Evolutionary conservation across 2,113 vertebrate genomes (phyloP).

Genomic region (Psophia crepitans): DNA sequence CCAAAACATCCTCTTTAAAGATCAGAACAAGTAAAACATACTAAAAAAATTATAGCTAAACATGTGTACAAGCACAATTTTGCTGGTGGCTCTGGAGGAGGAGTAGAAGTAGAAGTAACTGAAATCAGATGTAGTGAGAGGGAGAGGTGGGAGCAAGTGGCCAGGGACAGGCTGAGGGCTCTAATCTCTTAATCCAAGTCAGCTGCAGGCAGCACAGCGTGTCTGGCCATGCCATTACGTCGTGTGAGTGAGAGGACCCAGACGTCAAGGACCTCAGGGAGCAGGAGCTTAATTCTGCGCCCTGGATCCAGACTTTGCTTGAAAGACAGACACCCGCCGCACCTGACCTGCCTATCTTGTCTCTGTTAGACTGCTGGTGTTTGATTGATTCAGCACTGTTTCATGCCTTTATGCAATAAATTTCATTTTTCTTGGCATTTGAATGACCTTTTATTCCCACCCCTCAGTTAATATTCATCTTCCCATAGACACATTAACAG

Average conservation of each 20-base stretch:
- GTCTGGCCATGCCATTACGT: not conserved
- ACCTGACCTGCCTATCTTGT: not conserved
- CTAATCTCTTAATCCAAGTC: not conserved
- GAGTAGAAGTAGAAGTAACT: not conserved
- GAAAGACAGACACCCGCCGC: not conserved
- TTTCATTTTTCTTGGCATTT: conserved; percentile 18
- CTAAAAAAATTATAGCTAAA: not conserved
- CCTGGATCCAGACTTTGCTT: not conserved
- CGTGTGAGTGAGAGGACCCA: not conserved
- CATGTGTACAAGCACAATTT: rapidly evolving
- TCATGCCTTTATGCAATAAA: not conserved
- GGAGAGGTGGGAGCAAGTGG: not conserved
- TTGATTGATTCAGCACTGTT: not conserved
- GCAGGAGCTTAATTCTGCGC: not conserved
- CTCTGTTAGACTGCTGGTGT: not conserved
- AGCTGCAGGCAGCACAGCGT: not conserved
- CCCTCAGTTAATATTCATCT: not conserved
- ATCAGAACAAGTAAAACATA: not conserved
- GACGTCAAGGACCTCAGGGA: not conserved
- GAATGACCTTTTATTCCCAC: conserved; percentile 8
- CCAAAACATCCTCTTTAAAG: not conserved
- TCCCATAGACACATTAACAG: not conserved
- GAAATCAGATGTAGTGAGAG: not conserved
- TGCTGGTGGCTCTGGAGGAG: not conserved
- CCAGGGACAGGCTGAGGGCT: not conserved